Evolutionary conservation across 2,888 invertebrate genomes (phyloP).

Genomic region (Ectobius pallidus): DNA sequence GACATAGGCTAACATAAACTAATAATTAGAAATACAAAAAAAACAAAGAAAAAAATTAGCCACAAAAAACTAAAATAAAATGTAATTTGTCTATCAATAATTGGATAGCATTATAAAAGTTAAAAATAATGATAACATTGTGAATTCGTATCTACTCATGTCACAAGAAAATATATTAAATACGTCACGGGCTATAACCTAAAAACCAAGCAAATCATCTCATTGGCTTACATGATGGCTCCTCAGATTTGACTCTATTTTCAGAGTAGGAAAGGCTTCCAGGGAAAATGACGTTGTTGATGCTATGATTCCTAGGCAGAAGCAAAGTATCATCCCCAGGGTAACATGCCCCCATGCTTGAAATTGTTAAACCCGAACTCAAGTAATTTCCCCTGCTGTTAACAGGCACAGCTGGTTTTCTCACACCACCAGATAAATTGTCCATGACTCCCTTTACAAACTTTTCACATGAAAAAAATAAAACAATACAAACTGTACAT

Average conservation of each 20-base stretch:
- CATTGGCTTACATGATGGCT: slow-evolving; percentile 35
- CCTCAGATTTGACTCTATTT: slow-evolving; percentile 33
- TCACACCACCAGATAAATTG: slow-evolving; percentile 34
- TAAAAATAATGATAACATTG: too few relatives aligned
- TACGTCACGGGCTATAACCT: background rate
- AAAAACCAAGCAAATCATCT: background rate
- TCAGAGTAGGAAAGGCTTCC: slow-evolving; percentile 32
- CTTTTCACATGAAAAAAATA: slow-evolving; percentile 14
- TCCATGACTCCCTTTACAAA: slow-evolving; percentile 32
- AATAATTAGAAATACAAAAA: too few relatives aligned
- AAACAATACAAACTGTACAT: slow-evolving; percentile 15
- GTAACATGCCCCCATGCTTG: slow-evolving; percentile 38
- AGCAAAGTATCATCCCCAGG: slow-evolving; percentile 35
- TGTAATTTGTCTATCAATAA: too few relatives aligned
- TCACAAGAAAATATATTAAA: too few relatives aligned
- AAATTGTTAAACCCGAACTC: slow-evolving; percentile 31
- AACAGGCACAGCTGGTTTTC: slow-evolving; percentile 38
- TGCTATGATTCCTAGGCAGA: slow-evolving; percentile 31
- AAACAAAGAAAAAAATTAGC: too few relatives aligned
- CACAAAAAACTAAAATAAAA: too few relatives aligned
- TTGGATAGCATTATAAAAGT: too few relatives aligned
- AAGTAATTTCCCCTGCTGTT: slow-evolving; percentile 35
- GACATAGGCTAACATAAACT: too few relatives aligned
- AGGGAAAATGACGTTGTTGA: slow-evolving; percentile 33
- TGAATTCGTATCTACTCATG: too few relatives aligned